Percentiles rank a stretch among this genome's conserved stretches.
Conservation (phyloP, 92 coral and sea anemone species). For the Actinernus sp. region DNA sequence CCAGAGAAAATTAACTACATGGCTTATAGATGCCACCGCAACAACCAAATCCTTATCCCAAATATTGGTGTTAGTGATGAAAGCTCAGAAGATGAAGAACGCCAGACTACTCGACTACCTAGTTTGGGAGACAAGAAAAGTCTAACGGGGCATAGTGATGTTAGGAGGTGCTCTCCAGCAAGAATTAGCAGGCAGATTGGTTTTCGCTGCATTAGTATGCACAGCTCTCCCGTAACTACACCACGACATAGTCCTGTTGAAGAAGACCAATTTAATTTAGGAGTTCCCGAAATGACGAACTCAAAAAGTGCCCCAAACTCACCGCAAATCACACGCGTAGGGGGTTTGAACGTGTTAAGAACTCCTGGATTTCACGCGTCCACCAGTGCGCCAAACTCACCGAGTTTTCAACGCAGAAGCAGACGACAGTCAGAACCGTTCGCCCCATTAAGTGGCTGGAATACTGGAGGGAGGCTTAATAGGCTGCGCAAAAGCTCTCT, state of each 20-base stretch:
- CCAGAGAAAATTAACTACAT: neutral
- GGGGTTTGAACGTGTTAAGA: neutral
- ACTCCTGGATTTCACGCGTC: neutral
- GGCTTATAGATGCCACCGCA: neutral
- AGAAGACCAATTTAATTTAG: constrained; percentile 1
- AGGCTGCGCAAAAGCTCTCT: constrained; percentile 2
- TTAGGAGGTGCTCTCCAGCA: neutral
- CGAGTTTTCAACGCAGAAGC: neutral
- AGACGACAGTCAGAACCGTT: constrained; percentile 11
- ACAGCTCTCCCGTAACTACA: constrained; percentile 18
- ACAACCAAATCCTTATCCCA: neutral
- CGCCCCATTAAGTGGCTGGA: neutral
- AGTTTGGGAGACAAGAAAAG: neutral
- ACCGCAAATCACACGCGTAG: constrained; percentile 20
- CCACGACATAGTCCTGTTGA: constrained; percentile 37
- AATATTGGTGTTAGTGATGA: constrained; percentile 5
- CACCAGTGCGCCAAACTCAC: neutral
- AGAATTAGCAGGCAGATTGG: constrained; percentile 3
- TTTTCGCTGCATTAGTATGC: constrained; percentile 26
- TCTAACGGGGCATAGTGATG: neutral
- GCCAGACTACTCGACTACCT: constrained; percentile 22
- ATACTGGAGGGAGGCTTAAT: neutral
- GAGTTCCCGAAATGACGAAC: neutral
- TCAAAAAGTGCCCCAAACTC: constrained; percentile 72
- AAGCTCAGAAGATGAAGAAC: constrained; percentile 16